A percentile compares a stretch with the other conserved stretches of the same genome.
Conservation (phyloP, 2,113 vertebrate genomes). For the Menura novaehollandiae region DNA sequence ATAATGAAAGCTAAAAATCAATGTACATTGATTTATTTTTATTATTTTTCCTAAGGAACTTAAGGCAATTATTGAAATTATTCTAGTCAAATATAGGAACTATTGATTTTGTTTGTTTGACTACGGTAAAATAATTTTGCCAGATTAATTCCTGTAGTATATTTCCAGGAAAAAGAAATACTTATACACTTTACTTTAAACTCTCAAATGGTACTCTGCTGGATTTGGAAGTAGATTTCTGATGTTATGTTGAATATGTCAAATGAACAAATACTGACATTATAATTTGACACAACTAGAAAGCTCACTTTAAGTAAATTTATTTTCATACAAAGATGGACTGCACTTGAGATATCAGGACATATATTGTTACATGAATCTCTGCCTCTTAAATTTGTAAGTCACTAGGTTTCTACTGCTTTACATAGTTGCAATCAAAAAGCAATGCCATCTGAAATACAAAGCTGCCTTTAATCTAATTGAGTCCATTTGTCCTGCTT, state of each 20-base stretch:
- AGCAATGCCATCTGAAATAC: neutral
- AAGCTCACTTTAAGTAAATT: neutral
- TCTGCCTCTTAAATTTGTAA: neutral
- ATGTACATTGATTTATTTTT: neutral
- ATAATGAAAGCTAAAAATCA: neutral
- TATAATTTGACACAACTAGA: neutral
- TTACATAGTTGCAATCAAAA: neutral
- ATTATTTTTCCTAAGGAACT: neutral
- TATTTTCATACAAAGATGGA: neutral
- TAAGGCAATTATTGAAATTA: neutral
- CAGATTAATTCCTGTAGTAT: neutral
- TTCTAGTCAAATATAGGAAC: neutral
- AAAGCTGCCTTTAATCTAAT: neutral
- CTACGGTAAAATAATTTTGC: neutral
- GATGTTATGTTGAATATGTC: neutral
- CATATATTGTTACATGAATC: neutral
- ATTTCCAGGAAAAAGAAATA: neutral
- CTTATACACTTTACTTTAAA: neutral
- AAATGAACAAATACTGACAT: neutral
- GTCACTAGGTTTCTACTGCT: neutral
- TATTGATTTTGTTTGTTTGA: neutral
- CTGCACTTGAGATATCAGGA: neutral
- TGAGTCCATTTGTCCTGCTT: neutral
- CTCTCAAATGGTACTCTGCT: rapidly evolving
- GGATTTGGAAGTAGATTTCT: neutral